Conservation (phyloP, 2,113 vertebrate species). For the Xiphophorus maculatus region DNA sequence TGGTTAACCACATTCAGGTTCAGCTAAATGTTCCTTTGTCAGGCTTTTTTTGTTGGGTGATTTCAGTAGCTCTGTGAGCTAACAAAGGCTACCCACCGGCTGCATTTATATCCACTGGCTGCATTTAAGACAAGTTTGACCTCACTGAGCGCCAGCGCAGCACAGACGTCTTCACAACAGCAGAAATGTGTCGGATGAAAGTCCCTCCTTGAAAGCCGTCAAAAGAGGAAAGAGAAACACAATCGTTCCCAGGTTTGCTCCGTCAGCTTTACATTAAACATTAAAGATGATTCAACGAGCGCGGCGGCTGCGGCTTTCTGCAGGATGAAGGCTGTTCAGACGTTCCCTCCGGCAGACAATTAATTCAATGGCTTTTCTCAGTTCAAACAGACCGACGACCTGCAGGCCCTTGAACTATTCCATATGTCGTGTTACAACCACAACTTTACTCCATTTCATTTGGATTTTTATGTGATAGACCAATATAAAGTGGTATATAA, state of each 20-base stretch:
- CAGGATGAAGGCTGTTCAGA: neutral
- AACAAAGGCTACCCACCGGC: neutral
- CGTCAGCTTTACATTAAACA: conserved; percentile 43
- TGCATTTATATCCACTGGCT: neutral
- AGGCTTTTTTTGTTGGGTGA: neutral
- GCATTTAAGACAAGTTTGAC: neutral
- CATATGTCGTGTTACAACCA: too few relatives aligned
- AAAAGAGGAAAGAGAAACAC: neutral
- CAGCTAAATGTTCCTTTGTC: neutral
- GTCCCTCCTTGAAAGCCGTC: neutral
- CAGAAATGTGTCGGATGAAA: neutral
- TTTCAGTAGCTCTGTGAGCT: neutral
- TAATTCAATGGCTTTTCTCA: too few relatives aligned
- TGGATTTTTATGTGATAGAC: too few relatives aligned
- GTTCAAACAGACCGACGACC: neutral
- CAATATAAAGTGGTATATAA: too few relatives aligned
- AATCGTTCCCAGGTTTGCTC: conserved; percentile 17
- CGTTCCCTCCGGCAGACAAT: too few relatives aligned
- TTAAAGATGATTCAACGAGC: conserved; percentile 30
- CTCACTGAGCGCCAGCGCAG: neutral
- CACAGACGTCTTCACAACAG: neutral
- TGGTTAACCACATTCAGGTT: neutral
- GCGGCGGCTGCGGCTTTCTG: neutral
- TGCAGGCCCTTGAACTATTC: neutral
- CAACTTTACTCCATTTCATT: too few relatives aligned